These are phyloP conservation scores for Antheraea assamensis DNA, from an alignment of 2,888 invertebrate genomes.

Conservation along the genomic window DNA sequence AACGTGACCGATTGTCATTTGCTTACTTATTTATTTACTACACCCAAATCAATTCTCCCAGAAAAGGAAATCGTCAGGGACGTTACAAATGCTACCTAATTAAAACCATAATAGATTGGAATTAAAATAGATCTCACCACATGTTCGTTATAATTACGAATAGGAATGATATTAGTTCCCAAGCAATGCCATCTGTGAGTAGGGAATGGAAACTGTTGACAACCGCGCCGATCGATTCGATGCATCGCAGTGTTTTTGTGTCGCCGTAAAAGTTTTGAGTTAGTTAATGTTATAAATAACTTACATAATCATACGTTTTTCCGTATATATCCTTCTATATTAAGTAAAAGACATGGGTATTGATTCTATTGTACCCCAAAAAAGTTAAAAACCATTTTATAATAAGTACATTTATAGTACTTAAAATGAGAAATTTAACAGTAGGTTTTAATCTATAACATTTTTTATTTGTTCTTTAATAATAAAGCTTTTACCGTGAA, in stretches of 20 bases:
- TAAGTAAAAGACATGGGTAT: too few species aligned
- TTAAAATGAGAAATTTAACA: too few species aligned
- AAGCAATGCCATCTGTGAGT: slow-evolving; percentile 68
- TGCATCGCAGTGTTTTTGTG: slow-evolving; percentile 61
- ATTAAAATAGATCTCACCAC: slow-evolving; percentile 34
- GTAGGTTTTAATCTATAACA: too few species aligned
- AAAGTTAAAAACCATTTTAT: too few species aligned
- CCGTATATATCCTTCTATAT: not conserved
- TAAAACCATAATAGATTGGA: slow-evolving; percentile 51
- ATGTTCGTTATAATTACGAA: slow-evolving; percentile 23
- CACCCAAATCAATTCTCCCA: slow-evolving; percentile 12
- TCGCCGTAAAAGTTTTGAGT: slow-evolving; percentile 11
- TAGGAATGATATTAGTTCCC: slow-evolving; percentile 27
- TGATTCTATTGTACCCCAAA: too few species aligned
- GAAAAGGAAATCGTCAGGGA: slow-evolving; percentile 16
- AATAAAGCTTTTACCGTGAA: not conserved
- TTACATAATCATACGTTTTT: not conserved
- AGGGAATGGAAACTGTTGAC: slow-evolving; percentile 58
- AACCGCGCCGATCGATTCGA: slow-evolving; percentile 66
- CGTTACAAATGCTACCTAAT: slow-evolving; percentile 42
- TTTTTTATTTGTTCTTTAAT: too few species aligned
- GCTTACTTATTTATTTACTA: not conserved
- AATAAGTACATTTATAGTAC: too few species aligned
- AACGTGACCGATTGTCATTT: not conserved
- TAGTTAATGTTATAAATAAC: not conserved